These are phyloP conservation scores for Pemphredon lugubris DNA, from an alignment of 2,888 invertebrate genomes.

Conservation along the genomic window DNA sequence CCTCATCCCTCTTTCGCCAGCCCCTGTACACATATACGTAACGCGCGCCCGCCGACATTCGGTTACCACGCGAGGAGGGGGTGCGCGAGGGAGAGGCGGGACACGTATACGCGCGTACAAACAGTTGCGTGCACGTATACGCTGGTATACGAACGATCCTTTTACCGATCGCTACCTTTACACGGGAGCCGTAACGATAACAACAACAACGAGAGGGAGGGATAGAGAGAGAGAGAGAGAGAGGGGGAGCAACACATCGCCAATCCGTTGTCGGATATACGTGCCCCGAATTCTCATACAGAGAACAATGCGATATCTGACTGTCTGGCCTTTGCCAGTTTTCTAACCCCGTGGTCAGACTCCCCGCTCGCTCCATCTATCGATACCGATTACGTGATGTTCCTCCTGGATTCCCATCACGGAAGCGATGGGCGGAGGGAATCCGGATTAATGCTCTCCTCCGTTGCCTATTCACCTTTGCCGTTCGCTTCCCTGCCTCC, in stretches of 20 bases:
- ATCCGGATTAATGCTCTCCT: slow-evolving; percentile 48
- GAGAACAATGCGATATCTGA: slow-evolving; percentile 37
- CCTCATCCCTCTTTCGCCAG: slow-evolving; percentile 3
- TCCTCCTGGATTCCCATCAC: slow-evolving; percentile 57
- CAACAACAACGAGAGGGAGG: slow-evolving; percentile 30
- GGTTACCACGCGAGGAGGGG: neutral
- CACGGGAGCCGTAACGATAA: slow-evolving; percentile 24
- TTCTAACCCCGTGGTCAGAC: slow-evolving; percentile 59
- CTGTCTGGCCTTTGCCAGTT: slow-evolving; percentile 51
- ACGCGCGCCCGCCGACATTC: neutral
- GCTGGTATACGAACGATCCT: slow-evolving; percentile 15
- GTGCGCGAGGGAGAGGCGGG: neutral
- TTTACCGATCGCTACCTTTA: slow-evolving; percentile 7
- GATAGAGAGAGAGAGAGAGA: too few relatives aligned
- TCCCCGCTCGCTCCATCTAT: slow-evolving; percentile 43
- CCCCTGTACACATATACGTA: slow-evolving; percentile 18
- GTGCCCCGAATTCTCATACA: slow-evolving; percentile 60
- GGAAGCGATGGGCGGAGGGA: slow-evolving; percentile 23
- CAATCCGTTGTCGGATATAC: slow-evolving; percentile 63
- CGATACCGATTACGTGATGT: slow-evolving; percentile 63
- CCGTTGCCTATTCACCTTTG: slow-evolving; percentile 24
- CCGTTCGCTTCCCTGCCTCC: slow-evolving; percentile 19
- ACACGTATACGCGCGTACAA: neutral
- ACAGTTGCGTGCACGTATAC: slow-evolving; percentile 14
- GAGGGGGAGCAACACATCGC: slow-evolving; percentile 41